A percentile compares a stretch with the other conserved stretches of the same genome.
Evolutionary conservation across 2,888 invertebrate genomes (phyloP).

Genomic region (Reticulitermes lucifugus): DNA sequence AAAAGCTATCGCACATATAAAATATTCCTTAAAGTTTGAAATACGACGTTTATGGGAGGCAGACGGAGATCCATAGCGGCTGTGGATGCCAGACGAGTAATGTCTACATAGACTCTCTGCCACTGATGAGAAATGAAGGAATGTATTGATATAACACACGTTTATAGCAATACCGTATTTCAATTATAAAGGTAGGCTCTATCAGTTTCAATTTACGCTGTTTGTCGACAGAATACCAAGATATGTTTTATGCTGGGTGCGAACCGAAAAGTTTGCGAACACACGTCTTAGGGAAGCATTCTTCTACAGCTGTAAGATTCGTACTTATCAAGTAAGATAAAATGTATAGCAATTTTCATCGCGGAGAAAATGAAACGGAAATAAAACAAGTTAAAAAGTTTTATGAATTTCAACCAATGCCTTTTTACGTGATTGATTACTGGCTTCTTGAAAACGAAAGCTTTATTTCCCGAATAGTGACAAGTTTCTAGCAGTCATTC

Average conservation of each 20-base stretch:
- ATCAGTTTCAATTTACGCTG: no score
- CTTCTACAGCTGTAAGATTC: no score
- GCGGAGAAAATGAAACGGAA: conserved; percentile 46
- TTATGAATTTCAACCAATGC: conserved; percentile 27
- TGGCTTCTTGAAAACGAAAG: conserved; percentile 39
- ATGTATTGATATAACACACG: no score
- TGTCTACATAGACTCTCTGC: no score
- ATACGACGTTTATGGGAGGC: not conserved
- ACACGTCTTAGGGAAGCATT: no score
- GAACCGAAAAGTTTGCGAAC: no score
- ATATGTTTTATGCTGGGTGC: no score
- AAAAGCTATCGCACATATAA: conserved; percentile 16
- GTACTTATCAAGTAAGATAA: not conserved
- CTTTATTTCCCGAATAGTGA: conserved; percentile 44
- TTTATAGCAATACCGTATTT: no score
- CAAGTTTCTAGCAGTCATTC: conserved; percentile 46
- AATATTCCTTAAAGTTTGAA: not conserved
- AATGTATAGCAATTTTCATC: conserved; percentile 11
- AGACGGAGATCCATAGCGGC: not conserved
- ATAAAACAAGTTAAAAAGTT: conserved; percentile 47
- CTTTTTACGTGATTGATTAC: conserved; percentile 44
- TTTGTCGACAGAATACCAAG: no score
- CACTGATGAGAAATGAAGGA: no score
- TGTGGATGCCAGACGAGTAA: not conserved
- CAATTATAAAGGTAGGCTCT: no score